Evolutionary conservation across 64 coral and sea anemone genomes (phyloP).

Genomic region (Stichodactyla helianthus): DNA sequence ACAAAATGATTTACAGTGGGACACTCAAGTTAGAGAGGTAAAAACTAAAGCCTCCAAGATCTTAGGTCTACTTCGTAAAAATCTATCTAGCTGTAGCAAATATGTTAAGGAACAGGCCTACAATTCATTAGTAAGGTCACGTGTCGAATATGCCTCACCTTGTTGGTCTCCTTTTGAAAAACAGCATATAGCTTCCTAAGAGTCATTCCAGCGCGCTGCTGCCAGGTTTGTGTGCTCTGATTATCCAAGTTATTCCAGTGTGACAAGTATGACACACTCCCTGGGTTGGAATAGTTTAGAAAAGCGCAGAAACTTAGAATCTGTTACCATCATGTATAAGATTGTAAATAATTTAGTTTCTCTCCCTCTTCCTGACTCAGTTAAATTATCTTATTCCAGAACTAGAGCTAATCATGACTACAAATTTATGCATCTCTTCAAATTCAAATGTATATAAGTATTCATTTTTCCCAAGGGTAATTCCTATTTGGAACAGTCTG

Average conservation of each 20-base stretch:
- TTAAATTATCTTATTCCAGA: no score
- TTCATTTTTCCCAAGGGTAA: no score
- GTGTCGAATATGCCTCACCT: slow-evolving; percentile 15
- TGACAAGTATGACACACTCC: neutral
- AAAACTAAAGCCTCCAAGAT: neutral
- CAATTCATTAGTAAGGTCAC: neutral
- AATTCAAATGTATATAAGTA: no score
- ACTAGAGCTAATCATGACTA: no score
- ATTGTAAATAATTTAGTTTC: neutral
- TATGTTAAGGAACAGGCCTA: slow-evolving; percentile 19
- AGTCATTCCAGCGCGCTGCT: neutral
- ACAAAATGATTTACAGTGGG: neutral
- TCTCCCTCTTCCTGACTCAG: no score
- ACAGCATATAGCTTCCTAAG: neutral
- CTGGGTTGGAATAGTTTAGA: neutral
- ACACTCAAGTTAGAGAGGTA: neutral
- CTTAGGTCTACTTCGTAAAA: neutral
- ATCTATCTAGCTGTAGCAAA: neutral
- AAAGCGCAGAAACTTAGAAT: neutral
- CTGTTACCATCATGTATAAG: neutral
- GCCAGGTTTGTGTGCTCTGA: neutral
- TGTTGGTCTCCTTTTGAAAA: slow-evolving; percentile 20
- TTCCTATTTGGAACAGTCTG: no score
- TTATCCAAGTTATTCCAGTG: neutral
- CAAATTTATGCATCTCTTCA: no score